Conservation (phyloP, 1,140 invertebrate species). For the Telenomus remus region DNA sequence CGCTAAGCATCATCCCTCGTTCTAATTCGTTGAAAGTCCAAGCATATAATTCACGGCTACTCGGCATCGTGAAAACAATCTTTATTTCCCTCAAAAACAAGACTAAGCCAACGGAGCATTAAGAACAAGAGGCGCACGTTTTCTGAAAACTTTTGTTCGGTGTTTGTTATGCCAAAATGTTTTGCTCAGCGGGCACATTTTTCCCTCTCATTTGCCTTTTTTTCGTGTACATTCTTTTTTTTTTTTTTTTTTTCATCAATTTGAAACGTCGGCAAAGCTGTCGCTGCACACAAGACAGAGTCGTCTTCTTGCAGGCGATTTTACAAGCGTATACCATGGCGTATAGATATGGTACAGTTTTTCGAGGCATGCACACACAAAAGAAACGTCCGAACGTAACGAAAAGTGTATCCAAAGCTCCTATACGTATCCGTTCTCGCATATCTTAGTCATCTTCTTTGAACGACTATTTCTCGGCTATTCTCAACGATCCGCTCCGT, state of each 20-base stretch:
- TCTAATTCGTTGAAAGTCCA: slow-evolving; percentile 28
- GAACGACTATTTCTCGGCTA: slow-evolving; percentile 45
- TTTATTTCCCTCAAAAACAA: slow-evolving; percentile 34
- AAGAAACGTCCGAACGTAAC: slow-evolving; percentile 44
- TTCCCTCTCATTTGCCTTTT: slow-evolving; percentile 11
- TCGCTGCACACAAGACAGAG: slow-evolving; percentile 9
- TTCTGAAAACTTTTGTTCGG: slow-evolving; percentile 47
- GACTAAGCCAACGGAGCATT: slow-evolving; percentile 43
- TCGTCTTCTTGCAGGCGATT: slow-evolving; percentile 3
- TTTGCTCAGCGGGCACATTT: slow-evolving; percentile 39
- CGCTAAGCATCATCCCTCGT: slow-evolving; percentile 1
- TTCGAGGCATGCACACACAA: slow-evolving; percentile 15
- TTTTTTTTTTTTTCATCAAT: slow-evolving; percentile 52
- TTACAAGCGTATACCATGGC: slow-evolving; percentile 7
- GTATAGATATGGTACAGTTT: slow-evolving; percentile 9
- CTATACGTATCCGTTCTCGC: slow-evolving; percentile 55
- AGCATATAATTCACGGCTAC: slow-evolving; percentile 22
- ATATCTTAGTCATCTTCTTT: slow-evolving; percentile 54
- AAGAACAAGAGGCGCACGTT: slow-evolving; percentile 39
- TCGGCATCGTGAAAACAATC: slow-evolving; percentile 46
- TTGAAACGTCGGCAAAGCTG: slow-evolving; percentile 44
- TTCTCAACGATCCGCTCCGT: slow-evolving; percentile 63
- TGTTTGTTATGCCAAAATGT: slow-evolving; percentile 46
- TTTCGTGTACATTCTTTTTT: slow-evolving; percentile 3
- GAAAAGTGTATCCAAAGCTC: slow-evolving; percentile 37